These are phyloP conservation scores for Prunella himalayana DNA, from an alignment of 2,113 vertebrate genomes.

Conservation along the genomic window DNA sequence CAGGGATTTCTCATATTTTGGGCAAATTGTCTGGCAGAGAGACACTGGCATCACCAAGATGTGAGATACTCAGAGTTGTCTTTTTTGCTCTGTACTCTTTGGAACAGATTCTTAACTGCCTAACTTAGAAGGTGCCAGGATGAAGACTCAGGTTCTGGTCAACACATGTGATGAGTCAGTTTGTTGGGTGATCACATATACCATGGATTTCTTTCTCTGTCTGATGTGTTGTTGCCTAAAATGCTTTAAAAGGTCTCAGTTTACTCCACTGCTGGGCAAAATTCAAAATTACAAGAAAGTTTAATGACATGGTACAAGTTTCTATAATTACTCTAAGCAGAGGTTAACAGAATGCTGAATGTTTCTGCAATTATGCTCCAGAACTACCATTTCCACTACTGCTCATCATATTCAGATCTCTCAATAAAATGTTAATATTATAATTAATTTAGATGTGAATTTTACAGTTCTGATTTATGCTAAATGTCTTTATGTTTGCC, in stretches of 20 bases:
- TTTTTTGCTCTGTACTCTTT: background rate
- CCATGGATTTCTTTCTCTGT: background rate
- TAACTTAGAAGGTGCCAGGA: background rate
- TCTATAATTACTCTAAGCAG: background rate
- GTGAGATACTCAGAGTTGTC: background rate
- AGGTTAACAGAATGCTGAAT: background rate
- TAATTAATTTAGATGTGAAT: background rate
- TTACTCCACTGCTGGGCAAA: background rate
- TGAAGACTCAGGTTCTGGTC: background rate
- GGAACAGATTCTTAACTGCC: background rate
- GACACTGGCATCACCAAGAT: background rate
- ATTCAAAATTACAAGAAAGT: background rate
- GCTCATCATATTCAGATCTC: background rate
- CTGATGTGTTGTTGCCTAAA: background rate
- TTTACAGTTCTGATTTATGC: background rate
- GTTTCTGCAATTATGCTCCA: background rate
- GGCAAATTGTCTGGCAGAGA: background rate
- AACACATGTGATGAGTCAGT: accelerated
- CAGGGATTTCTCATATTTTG: background rate
- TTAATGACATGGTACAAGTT: background rate
- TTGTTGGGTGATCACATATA: background rate
- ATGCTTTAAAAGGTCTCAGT: background rate
- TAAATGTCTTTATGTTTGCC: background rate
- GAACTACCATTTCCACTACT: background rate
- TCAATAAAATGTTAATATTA: background rate